Percentiles rank a stretch among this genome's conserved stretches.
Conservation (phyloP, 2,113 vertebrate genomes). For the Coregonus clupeaformis region DNA sequence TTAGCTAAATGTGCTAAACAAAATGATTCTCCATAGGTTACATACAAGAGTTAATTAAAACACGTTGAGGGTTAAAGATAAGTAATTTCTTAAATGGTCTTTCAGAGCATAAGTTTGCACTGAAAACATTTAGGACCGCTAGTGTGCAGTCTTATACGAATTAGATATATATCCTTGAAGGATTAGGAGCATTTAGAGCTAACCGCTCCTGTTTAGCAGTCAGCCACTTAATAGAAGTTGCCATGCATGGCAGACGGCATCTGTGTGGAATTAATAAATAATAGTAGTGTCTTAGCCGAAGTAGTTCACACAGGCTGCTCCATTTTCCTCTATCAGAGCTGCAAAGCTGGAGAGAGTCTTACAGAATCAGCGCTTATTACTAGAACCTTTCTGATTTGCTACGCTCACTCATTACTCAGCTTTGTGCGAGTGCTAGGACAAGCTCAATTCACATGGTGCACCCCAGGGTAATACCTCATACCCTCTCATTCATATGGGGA, state of each 20-base stretch:
- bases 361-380: slow-evolving; percentile 33
- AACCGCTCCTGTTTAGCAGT: slow-evolving; percentile 56
- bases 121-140: background rate
- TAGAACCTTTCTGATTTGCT: slow-evolving; percentile 41
- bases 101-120: slow-evolving; percentile 9
- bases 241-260: slow-evolving; percentile 64
- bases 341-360: slow-evolving; percentile 24
- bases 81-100: background rate
- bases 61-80: background rate
- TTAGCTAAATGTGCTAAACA: too few relatives aligned
- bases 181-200: slow-evolving; percentile 27
- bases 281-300: slow-evolving; percentile 52
- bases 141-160: slow-evolving; percentile 4
- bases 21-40: too few relatives aligned
- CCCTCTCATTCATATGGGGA: slow-evolving; percentile 49
- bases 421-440: slow-evolving; percentile 40
- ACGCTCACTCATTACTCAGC: slow-evolving; percentile 66
- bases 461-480: slow-evolving; percentile 42
- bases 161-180: slow-evolving; percentile 6
- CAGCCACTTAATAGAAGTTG: slow-evolving; percentile 61
- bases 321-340: slow-evolving; percentile 15
- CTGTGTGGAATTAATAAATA: slow-evolving; percentile 68
- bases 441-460: slow-evolving; percentile 33
- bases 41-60: too few relatives aligned
- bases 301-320: slow-evolving; percentile 34